These are phyloP conservation scores for Silurus asotus DNA, from an alignment of 2,113 vertebrate species.

Conservation along the genomic window DNA sequence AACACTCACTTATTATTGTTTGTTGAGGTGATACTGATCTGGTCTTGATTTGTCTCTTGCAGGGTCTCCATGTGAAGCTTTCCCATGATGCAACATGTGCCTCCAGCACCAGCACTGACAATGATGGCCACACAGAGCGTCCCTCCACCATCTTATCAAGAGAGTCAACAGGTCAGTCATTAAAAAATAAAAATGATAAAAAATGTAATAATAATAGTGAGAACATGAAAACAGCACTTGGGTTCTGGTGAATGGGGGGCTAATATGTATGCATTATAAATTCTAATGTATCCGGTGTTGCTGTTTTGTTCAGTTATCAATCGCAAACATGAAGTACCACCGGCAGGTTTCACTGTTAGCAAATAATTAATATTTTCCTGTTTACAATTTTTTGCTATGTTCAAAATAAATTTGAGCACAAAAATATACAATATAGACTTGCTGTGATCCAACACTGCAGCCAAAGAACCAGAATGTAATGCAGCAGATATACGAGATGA, in stretches of 20 bases:
- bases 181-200: neutral
- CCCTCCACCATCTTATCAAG: constrained; percentile 97
- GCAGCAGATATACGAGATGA: neutral
- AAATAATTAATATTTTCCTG: neutral
- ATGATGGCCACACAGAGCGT: constrained; percentile 99
- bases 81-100: constrained; percentile 99
- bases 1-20: neutral
- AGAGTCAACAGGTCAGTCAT: constrained; percentile 90
- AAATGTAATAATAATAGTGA: neutral
- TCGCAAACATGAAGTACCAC: neutral
- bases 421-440: neutral
- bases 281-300: neutral
- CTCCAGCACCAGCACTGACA: constrained; percentile 93
- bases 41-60: constrained; percentile 48
- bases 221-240: neutral
- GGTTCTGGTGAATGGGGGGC: neutral
- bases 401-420: neutral
- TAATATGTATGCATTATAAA: neutral
- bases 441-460: neutral
- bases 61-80: constrained; percentile 95
- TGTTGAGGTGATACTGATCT: constrained; percentile 1
- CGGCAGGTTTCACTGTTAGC: neutral
- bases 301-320: neutral
- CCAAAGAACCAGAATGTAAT: neutral
- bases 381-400: neutral